phyloP scores from a whole-genome alignment of 2,888 invertebrate genomes.

The Antheraea assamensis region DNA sequence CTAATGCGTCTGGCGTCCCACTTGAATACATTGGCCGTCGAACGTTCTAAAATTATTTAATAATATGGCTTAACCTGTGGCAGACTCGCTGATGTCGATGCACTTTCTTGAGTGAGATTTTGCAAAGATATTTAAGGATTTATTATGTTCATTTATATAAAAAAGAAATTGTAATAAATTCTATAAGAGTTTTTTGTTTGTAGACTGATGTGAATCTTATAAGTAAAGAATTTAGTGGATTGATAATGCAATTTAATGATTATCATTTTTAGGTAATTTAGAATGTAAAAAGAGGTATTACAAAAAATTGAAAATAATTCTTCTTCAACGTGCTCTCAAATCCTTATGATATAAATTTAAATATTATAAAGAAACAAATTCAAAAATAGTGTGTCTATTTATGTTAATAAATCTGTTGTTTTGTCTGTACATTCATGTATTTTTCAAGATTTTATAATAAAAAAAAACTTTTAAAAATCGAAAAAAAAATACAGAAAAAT shows the following conservation, averaged over 20 bases:
- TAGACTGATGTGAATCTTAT: background rate
- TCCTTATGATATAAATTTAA: too few relatives aligned
- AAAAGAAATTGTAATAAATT: background rate
- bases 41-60: constrained; percentile 49
- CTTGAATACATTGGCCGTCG: constrained; percentile 55
- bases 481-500: too few relatives aligned
- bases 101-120: constrained; percentile 19
- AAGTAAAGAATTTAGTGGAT: background rate
- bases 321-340: too few relatives aligned
- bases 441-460: too few relatives aligned
- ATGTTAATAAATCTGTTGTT: too few relatives aligned
- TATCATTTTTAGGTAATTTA: background rate
- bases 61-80: constrained; percentile 44
- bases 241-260: background rate
- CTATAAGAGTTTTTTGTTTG: background rate
- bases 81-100: constrained; percentile 33
- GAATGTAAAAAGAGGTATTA: background rate
- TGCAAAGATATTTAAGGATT: background rate
- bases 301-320: too few relatives aligned
- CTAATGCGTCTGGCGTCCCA: constrained; percentile 77
- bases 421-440: too few relatives aligned
- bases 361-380: too few relatives aligned
- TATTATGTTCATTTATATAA: background rate
- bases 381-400: too few relatives aligned
- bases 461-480: too few relatives aligned